These are phyloP conservation scores for Malthinus flaveolus DNA, from an alignment of 2,888 invertebrate species.

Conservation along the genomic window DNA sequence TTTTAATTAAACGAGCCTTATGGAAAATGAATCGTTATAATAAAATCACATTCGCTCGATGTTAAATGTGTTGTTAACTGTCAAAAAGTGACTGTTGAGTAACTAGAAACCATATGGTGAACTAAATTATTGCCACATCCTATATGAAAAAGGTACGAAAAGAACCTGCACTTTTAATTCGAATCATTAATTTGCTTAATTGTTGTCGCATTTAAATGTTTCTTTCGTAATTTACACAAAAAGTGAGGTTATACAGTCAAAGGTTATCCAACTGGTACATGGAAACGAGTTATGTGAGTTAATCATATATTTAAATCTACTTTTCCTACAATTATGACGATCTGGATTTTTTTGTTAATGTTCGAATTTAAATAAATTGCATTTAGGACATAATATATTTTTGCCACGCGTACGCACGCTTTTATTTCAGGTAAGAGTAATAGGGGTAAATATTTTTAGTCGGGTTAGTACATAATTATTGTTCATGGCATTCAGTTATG, in stretches of 20 bases:
- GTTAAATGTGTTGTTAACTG: slow-evolving; percentile 39
- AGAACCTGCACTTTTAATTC: slow-evolving; percentile 7
- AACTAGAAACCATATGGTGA: slow-evolving; percentile 43
- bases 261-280: slow-evolving; percentile 1
- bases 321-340: neutral
- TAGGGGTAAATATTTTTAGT: slow-evolving; percentile 35
- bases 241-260: slow-evolving; percentile 25
- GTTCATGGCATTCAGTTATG: slow-evolving; percentile 1
- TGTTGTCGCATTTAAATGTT: slow-evolving; percentile 4
- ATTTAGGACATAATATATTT: slow-evolving; percentile 1
- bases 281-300: neutral
- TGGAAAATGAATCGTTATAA: too few species aligned
- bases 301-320: neutral
- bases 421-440: slow-evolving; percentile 19
- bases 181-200: slow-evolving; percentile 2
- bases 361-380: neutral
- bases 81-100: slow-evolving; percentile 25
- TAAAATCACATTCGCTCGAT: slow-evolving; percentile 48
- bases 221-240: slow-evolving; percentile 1
- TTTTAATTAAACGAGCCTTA: too few species aligned
- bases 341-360: neutral
- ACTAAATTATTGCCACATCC: slow-evolving; percentile 25
- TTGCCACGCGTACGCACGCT: slow-evolving; percentile 26
- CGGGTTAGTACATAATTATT: slow-evolving; percentile 26
- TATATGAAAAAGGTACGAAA: slow-evolving; percentile 9